Evolutionary conservation across 2,113 vertebrate genomes (phyloP), one percentile per base, ranked within the genome.

Genomic region (Procavia capensis): DNA sequence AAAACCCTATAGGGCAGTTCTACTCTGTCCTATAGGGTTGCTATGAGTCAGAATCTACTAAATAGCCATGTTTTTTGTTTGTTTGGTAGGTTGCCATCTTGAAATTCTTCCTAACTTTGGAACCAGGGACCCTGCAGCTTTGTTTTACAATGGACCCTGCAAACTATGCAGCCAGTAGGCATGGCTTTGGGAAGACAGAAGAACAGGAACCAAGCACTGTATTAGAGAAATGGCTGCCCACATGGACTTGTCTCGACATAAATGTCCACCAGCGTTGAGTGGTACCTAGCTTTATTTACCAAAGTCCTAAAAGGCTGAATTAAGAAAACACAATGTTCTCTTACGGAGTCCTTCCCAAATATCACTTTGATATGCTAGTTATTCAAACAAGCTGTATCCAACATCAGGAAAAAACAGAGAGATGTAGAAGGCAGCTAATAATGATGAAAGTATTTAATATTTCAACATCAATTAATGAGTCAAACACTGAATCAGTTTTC

Each of bases 271-370:
- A 0, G 4, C 90, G 27, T 57, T 93, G 41, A 43, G 24, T 29
- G 25, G 78, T 29, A 74, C 34, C 66, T 90, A 34, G 20, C 72
- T 95, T 85, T 61, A 76, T 24, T 87, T 88, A 61, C 36, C 54
- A 91, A n/a, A 72, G 34, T 63, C 59, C 45, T 74, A 14, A 92
- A 91, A 90, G 61, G 6, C 54, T 89, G 50, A 93, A 93, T n/a
- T 50, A 66, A 96, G 36, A 88, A 85, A 45, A 74, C 6, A 54
- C 16, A 6, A 80, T 80, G 80, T 70, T 76, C 66, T 80, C 76
- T 92, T 79, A 70, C 61, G 81, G 76, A 88, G 27, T 50, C 13
- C 36, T 92, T 86, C 76, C 87, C 5, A 88, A 43, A 22, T 27
- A 43, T 94, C 82, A 68, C 22, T 43, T 88, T 82, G 43, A 91